Evolutionary conservation across 2,888 invertebrate genomes (phyloP).

Genomic region (Oegoconia quadripuncta): DNA sequence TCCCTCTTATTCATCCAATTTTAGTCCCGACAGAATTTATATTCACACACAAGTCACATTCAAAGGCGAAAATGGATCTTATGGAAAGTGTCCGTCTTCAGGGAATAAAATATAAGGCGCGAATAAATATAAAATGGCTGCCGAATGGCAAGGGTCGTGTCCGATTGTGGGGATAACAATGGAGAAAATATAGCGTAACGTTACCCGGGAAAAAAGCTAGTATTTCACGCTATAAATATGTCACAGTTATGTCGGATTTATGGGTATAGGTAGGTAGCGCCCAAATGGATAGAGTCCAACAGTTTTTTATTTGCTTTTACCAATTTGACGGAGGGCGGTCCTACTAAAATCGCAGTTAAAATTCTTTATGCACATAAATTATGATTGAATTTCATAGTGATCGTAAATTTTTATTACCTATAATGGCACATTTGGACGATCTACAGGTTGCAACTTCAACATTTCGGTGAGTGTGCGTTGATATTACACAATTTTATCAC

Average conservation of each 20-base stretch:
- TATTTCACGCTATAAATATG: conserved; percentile 43
- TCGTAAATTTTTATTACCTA: too few relatives aligned
- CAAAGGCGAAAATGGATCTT: conserved; percentile 10
- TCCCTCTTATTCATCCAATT: too few relatives aligned
- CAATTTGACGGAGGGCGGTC: too few relatives aligned
- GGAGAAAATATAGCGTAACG: conserved; percentile 44
- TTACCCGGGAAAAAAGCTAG: conserved; percentile 32
- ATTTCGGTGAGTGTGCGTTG: too few relatives aligned
- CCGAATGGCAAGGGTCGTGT: conserved; percentile 42
- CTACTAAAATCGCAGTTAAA: too few relatives aligned
- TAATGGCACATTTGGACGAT: too few relatives aligned
- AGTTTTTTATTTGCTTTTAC: background rate
- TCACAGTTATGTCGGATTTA: conserved; percentile 28
- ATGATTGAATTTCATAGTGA: too few relatives aligned
- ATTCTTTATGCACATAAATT: too few relatives aligned
- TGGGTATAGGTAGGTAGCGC: conserved; percentile 17
- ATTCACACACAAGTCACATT: too few relatives aligned
- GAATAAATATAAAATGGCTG: conserved; percentile 32
- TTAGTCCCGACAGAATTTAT: too few relatives aligned
- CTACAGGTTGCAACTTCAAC: too few relatives aligned
- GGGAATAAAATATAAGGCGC: conserved; percentile 30
- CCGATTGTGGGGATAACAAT: conserved; percentile 42
- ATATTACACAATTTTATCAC: too few relatives aligned
- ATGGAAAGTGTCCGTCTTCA: conserved; percentile 4
- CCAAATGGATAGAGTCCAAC: conserved; percentile 1